phyloP scores from a whole-genome alignment of 2,888 invertebrate genomes.

The Zhengitettix transpicula region DNA sequence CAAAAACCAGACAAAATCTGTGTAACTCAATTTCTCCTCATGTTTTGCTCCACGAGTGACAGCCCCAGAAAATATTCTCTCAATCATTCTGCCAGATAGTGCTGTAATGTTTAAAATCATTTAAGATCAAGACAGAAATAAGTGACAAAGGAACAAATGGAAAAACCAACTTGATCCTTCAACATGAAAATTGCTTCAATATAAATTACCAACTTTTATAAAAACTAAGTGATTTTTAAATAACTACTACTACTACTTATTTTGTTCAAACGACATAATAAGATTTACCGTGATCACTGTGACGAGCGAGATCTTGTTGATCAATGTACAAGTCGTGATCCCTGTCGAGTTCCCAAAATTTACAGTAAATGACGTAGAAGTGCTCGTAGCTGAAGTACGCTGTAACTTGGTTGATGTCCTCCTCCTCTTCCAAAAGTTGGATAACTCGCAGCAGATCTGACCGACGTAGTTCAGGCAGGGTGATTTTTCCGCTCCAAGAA shows the following conservation, averaged over 20 bases:
- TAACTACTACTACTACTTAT: too few species aligned
- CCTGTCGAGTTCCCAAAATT: conserved; percentile 98
- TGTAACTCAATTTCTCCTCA: conserved; percentile 84
- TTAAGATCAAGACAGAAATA: too few species aligned
- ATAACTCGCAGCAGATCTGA: conserved; percentile 68
- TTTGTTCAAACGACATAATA: not conserved
- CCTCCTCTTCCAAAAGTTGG: conserved; percentile 78
- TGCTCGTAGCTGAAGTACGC: conserved; percentile 89
- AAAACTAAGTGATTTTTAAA: too few species aligned
- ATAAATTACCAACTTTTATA: too few species aligned
- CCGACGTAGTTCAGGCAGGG: conserved; percentile 72
- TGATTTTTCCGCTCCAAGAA: conserved; percentile 90
- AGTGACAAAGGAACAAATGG: too few species aligned
- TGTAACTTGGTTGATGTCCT: conserved; percentile 82
- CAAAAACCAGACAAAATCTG: conserved; percentile 98
- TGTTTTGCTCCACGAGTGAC: conserved; percentile 60
- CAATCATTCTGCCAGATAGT: conserved; percentile 88
- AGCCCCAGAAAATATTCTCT: conserved; percentile 92
- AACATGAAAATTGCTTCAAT: too few species aligned
- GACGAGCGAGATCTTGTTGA: conserved; percentile 80
- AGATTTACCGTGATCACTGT: conserved; percentile 81
- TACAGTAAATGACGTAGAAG: conserved; percentile 99
- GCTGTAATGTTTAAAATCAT: conserved; percentile 37
- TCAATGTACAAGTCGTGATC: conserved; percentile 96
- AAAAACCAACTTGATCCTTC: too few species aligned